phyloP scores from a whole-genome alignment of 2,113 vertebrate species.

The Mungos mungo region DNA sequence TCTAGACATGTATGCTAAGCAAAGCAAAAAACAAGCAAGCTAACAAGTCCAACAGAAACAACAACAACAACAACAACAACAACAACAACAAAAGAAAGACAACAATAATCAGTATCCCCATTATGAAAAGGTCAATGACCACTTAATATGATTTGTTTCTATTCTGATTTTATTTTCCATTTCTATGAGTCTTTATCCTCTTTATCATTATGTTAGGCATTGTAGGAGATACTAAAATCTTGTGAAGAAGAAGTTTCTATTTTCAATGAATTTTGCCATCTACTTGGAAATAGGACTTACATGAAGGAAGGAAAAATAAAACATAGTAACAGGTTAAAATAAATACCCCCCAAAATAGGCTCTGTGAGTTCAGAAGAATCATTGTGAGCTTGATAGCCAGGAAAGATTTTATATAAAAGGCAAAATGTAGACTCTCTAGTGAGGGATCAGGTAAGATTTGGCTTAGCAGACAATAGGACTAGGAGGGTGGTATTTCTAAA shows the following conservation, averaged over 20 bases:
- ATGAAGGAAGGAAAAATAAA: conserved; percentile 1
- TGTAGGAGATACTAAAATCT: background rate
- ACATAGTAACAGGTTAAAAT: background rate
- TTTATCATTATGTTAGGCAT: background rate
- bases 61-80: background rate
- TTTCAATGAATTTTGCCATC: background rate
- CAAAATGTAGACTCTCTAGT: background rate
- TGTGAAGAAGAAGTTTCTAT: background rate
- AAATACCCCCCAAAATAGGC: background rate
- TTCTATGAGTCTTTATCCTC: background rate
- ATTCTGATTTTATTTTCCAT: background rate
- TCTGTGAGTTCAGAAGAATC: background rate
- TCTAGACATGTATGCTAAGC: background rate
- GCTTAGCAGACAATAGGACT: background rate
- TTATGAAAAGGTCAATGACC: background rate
- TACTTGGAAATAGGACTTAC: background rate
- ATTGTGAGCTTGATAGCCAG: background rate
- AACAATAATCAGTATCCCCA: background rate
- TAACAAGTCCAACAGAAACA: background rate
- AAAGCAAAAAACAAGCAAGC: background rate
- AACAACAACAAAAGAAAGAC: background rate
- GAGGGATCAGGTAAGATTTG: background rate
- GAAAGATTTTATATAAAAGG: background rate
- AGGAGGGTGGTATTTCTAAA: background rate
- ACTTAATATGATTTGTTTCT: background rate